Evolutionary conservation across 2,888 invertebrate species (phyloP), one percentile per base, ranked within the genome.

Genomic region (Sepioteuthis lessoniana): DNA sequence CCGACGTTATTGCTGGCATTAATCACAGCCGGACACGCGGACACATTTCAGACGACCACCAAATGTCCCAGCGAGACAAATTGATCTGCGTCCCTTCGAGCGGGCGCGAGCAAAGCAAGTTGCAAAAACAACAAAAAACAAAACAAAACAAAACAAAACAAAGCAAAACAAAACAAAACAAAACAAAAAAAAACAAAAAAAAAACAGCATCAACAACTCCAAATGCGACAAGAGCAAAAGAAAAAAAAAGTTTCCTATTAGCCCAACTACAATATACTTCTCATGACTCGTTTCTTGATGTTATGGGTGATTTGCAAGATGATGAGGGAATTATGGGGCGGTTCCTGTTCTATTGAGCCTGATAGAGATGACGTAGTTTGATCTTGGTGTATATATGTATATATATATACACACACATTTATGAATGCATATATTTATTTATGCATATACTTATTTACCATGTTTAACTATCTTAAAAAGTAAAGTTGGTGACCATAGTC

Each of bases 1-100:
- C n/a, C n/a, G 76, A n/a, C n/a, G 76, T 76, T 76, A 76, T 76
- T 76, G 76, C 76, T n/a, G n/a, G 76, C 76, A 76, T 76, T 76
- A 76, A 76, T 76, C 76, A 76, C 76, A 76, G n/a, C 76, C 76
- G 76, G 76, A 76, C 76, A 76, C 76, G 76, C 76, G 76, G 76
- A 35, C 76, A 76, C 76, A 76, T 76, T 76, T 76, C n/a, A 76
- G n/a, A 35, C n/a, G n/a, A 76, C 76, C 76, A 13, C 76, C 76
- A n/a, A n/a, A n/a, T 76, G 76, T 76, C 76, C 76, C 76, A 76
- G 76, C 76, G 76, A 76, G 76, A 76, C 76, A 76, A 76, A 76
- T 76, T 76, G 76, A 76, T 76, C 76, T n/a, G 76, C n/a, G n/a
- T 76, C 76, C 76, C 76, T 76, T 76, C 13, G n/a, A 76, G 76